Percentiles rank a stretch among this genome's conserved stretches.
Evolutionary conservation across 1,140 invertebrate genomes (phyloP).

Genomic region (Thaumatotibia leucotreta): DNA sequence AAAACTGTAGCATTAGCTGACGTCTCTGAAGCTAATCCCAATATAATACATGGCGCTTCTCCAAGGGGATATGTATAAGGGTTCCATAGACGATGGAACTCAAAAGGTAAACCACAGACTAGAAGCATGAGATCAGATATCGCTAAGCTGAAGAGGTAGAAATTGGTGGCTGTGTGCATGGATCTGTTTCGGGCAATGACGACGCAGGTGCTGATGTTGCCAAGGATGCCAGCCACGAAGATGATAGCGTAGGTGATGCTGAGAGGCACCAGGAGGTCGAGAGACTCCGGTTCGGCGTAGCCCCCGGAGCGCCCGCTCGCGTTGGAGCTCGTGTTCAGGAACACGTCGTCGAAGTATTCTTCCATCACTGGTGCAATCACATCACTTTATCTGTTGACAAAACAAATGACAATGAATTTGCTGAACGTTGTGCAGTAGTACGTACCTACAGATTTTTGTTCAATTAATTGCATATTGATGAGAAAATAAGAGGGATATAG

Average conservation of each 20-base stretch:
- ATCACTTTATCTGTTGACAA: conserved; percentile 41
- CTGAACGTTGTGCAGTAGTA: no score
- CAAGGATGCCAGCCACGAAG: conserved; percentile 88
- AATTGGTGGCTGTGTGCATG: conserved; percentile 92
- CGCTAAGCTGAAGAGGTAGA: conserved; percentile 91
- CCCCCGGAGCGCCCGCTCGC: conserved; percentile 29
- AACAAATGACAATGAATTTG: conserved; percentile 22
- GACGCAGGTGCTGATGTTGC: conserved; percentile 90
- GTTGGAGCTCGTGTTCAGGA: conserved; percentile 39
- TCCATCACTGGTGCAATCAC: conserved; percentile 38
- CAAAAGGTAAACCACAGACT: conserved; percentile 85
- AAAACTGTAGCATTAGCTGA: conserved; percentile 93
- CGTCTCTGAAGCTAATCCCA: conserved; percentile 87
- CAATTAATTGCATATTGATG: no score
- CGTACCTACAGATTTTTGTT: no score
- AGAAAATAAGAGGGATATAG: no score
- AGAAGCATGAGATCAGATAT: conserved; percentile 92
- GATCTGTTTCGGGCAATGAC: conserved; percentile 89
- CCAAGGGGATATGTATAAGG: conserved; percentile 86
- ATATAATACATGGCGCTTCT: conserved; percentile 84
- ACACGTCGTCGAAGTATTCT: conserved; percentile 37
- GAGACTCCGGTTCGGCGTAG: conserved; percentile 65
- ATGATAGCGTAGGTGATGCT: conserved; percentile 86
- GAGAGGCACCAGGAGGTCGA: conserved; percentile 79
- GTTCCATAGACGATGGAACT: conserved; percentile 88